Percentiles rank a stretch among this genome's conserved stretches.
Conservation (phyloP, 2,888 invertebrate species). For the Asteroscopus sphinx region DNA sequence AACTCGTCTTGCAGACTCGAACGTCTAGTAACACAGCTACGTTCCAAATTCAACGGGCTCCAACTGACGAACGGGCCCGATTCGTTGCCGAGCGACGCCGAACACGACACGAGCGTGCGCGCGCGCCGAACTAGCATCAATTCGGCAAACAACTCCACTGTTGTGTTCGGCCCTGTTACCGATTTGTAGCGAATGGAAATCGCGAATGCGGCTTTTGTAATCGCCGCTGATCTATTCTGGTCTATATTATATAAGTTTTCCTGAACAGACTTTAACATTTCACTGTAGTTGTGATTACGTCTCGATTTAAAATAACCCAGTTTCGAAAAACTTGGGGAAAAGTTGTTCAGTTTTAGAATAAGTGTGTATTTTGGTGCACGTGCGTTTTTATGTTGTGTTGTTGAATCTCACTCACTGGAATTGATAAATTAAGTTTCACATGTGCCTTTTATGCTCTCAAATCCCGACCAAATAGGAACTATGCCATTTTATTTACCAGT, state of each 20-base stretch:
- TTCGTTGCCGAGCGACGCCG: conserved; percentile 82
- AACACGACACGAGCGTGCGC: conserved; percentile 76
- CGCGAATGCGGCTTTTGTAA: conserved; percentile 64
- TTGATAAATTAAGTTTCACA: conserved; percentile 22
- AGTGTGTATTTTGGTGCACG: conserved; percentile 38
- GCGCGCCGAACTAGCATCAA: conserved; percentile 77
- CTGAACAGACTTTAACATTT: conserved; percentile 43
- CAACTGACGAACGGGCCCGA: conserved; percentile 82
- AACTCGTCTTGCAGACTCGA: conserved; percentile 87
- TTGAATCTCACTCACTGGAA: conserved; percentile 55
- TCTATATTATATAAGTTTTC: conserved; percentile 69
- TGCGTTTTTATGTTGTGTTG: conserved; percentile 14
- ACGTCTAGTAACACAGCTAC: conserved; percentile 89
- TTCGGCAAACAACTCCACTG: conserved; percentile 80
- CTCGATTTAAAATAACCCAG: conserved; percentile 17
- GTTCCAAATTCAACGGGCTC: conserved; percentile 85
- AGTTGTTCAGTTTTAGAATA: conserved; percentile 29
- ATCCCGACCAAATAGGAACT: background rate
- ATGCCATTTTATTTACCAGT: background rate
- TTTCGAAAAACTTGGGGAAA: conserved; percentile 5
- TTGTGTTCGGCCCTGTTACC: conserved; percentile 91
- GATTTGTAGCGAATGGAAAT: conserved; percentile 87
- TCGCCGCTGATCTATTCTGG: conserved; percentile 76
- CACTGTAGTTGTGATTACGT: conserved; percentile 34
- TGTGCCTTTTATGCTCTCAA: conserved; percentile 1